Base-by-base conservation (phyloP, 2,113 vertebrate genomes). In the Oreochromis niloticus region DNA sequence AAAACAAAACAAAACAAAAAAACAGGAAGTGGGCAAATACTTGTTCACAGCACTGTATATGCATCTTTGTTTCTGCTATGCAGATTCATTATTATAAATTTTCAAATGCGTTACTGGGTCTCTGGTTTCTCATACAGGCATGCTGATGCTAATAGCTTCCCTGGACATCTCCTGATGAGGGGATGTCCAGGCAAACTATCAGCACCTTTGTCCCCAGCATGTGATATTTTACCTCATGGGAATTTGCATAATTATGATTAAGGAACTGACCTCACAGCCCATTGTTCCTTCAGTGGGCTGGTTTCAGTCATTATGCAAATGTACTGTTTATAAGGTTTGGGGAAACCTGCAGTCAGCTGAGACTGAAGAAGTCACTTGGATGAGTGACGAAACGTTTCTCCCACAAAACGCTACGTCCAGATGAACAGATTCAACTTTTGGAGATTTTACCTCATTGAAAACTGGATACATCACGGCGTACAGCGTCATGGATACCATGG, bases 401-500 rank as follows among this genome's bases (percentile, higher is more conserved):
- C 22, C 22, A 22, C 22, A 22, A 22, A 22, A 22, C 22, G 22
- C 22, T 22, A 22, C 22, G 22, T 22, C 22, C 22, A 22, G 22
- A 22, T 22, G 22, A 22, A 22, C 22, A 22, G 22, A 22, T 22
- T 22, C 22, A 22, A 22, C 22, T 22, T 22, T 22, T 22, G 22
- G 22, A 22, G 22, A 4, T 48, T 59, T 94, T 94, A 95, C 98
- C 98, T 99, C 99, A 48, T 98, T 99, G 95, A 99, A 99, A 80
- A 99, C 99, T 78, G 99, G 99, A 94, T 99, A 99, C 99, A 99
- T 99, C 66, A 99, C 98, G 63, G 99, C 98, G 88, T 99, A 99
- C 87, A 99, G 97, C 75, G 99, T 99, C 99, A 99, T 99, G 97
- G 98, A 99, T 97, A 99, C 99, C 98, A 99, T 98, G 94, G 98